Conservation (phyloP, 64 coral and sea anemone genomes). For the Actinia tenebrosa region DNA sequence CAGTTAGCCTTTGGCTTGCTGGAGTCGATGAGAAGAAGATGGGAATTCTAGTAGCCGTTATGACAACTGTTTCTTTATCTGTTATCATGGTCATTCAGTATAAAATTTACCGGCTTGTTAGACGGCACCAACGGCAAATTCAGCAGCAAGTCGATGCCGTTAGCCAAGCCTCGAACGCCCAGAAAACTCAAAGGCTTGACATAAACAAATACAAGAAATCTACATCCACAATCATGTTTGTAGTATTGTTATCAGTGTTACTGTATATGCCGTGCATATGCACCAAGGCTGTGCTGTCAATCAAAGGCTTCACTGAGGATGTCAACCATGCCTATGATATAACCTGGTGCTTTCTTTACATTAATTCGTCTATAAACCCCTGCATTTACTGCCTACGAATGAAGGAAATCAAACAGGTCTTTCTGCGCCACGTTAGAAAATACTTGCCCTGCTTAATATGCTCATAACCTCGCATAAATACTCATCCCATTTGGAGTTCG, state of each 20-base stretch:
- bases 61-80: not conserved
- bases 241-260: not conserved
- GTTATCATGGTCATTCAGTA: not conserved
- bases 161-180: not conserved
- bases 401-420: not conserved
- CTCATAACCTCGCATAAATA: too few relatives aligned
- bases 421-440: not conserved
- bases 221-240: not conserved
- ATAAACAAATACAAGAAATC: not conserved
- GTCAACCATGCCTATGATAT: not conserved
- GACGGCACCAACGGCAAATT: not conserved
- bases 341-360: not conserved
- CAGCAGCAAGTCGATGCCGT: not conserved
- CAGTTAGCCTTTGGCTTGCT: not conserved
- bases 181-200: not conserved
- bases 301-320: not conserved
- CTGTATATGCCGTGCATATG: constrained; percentile 1
- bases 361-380: not conserved
- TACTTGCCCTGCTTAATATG: not conserved
- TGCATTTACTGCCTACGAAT: constrained; percentile 3
- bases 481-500: too few relatives aligned
- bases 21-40: not conserved
- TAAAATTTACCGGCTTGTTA: not conserved
- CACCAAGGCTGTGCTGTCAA: not conserved
- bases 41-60: not conserved